phyloP scores from a whole-genome alignment of 2,888 invertebrate species.

The Acrobeloides nanus region DNA sequence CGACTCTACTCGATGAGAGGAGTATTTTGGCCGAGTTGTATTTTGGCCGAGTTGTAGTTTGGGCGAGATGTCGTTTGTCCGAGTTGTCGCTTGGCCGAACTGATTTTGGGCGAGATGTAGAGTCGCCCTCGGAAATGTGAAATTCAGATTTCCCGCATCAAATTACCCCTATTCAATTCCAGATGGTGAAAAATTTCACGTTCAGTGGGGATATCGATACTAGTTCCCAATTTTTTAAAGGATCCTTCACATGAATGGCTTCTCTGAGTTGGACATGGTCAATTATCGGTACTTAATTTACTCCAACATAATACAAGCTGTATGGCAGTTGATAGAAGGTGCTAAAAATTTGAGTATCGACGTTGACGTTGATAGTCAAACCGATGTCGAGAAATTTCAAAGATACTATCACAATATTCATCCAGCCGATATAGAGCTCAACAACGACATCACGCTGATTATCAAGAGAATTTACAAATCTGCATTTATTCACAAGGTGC shows the following conservation, averaged over 20 bases:
- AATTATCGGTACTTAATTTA: slow-evolving; percentile 51
- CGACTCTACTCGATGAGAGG: too few species aligned
- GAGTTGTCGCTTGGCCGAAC: too few species aligned
- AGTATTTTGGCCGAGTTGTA: too few species aligned
- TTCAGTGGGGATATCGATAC: too few species aligned
- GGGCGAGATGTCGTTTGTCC: too few species aligned
- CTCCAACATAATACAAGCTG: slow-evolving; percentile 39
- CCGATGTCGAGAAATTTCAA: slow-evolving; percentile 27
- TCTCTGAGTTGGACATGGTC: slow-evolving; percentile 44
- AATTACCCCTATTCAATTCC: too few species aligned
- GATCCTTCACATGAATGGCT: slow-evolving; percentile 50
- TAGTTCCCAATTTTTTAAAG: slow-evolving; percentile 12
- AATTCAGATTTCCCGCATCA: too few species aligned
- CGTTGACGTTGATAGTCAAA: slow-evolving; percentile 25
- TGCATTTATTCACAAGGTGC: slow-evolving; percentile 91
- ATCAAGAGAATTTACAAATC: slow-evolving; percentile 91
- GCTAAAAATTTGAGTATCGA: slow-evolving; percentile 26
- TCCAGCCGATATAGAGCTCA: slow-evolving; percentile 81
- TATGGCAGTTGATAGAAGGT: slow-evolving; percentile 37
- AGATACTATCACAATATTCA: slow-evolving; percentile 27
- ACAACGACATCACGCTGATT: slow-evolving; percentile 86
- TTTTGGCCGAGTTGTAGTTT: too few species aligned
- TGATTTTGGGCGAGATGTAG: too few species aligned
- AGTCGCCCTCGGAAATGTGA: too few species aligned
- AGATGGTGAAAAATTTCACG: too few species aligned